These are phyloP conservation scores for Carassius carassius DNA, from an alignment of 2,113 vertebrate species.

Conservation along the genomic window DNA sequence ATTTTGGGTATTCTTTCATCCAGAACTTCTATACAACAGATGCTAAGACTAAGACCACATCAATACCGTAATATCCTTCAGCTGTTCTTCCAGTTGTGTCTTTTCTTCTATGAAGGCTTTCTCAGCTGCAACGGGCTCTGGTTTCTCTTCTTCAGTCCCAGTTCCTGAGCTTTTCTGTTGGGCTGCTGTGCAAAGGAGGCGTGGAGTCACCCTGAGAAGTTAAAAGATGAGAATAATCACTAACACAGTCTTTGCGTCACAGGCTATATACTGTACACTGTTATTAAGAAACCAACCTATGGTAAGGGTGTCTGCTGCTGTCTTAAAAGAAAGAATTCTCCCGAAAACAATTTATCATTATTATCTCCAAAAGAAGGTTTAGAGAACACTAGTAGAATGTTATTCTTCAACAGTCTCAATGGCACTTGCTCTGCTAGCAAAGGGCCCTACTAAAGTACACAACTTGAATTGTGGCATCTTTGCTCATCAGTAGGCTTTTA, in stretches of 20 bases:
- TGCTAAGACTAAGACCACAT: too few relatives aligned
- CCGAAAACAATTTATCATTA: neutral
- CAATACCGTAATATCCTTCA: constrained; percentile 85
- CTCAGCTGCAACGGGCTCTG: constrained; percentile 72
- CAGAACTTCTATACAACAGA: neutral
- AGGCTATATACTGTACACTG: neutral
- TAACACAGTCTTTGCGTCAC: neutral
- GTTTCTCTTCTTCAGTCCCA: constrained; percentile 82
- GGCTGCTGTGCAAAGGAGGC: constrained; percentile 84
- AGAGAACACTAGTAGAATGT: neutral
- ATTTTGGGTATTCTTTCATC: too few relatives aligned
- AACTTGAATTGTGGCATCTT: neutral
- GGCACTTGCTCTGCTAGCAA: neutral
- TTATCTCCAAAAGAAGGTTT: neutral
- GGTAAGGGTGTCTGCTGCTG: neutral
- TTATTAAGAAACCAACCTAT: neutral
- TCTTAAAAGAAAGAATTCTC: neutral
- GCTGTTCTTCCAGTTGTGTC: constrained; percentile 85
- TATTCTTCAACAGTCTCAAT: neutral
- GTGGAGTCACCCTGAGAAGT: constrained; percentile 69
- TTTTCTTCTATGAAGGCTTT: constrained; percentile 83
- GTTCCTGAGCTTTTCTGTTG: constrained; percentile 83
- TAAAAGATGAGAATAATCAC: neutral
- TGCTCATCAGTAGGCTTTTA: neutral
- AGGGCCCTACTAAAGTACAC: neutral